A percentile compares a stretch with the other conserved stretches of the same genome.
phyloP scores from a whole-genome alignment of 2,113 vertebrate genomes.

The Lagopus leucura region DNA sequence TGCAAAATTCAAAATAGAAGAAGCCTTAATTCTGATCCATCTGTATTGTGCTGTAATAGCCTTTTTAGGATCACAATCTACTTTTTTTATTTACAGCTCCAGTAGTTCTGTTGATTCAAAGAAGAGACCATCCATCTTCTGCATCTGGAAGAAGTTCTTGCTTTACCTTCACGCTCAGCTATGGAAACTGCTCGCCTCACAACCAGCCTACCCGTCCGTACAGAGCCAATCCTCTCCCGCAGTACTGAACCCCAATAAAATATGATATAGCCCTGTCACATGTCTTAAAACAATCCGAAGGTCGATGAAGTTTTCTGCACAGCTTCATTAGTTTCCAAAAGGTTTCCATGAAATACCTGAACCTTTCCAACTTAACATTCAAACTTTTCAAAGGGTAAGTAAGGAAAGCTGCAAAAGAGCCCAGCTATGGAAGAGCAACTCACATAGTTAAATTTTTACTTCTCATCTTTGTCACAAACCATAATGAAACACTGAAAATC shows the following conservation, averaged over 20 bases:
- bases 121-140: not conserved
- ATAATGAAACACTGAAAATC: not conserved
- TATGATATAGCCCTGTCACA: not conserved
- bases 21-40: not conserved
- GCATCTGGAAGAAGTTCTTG: not conserved
- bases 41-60: not conserved
- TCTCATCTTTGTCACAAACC: not conserved
- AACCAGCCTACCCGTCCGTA: not conserved
- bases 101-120: not conserved
- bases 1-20: not conserved
- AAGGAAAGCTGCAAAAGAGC: not conserved
- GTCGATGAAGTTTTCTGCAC: not conserved
- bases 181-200: not conserved
- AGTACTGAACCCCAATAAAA: not conserved
- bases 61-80: too few relatives aligned
- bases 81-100: not conserved
- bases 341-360: not conserved
- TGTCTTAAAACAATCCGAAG: not conserved
- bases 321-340: not conserved
- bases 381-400: not conserved
- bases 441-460: not conserved
- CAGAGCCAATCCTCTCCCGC: accelerated
- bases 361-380: not conserved
- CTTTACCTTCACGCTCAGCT: accelerated
- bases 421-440: not conserved